phyloP scores from a whole-genome alignment of 1,140 invertebrate genomes.

The Eriosoma lanigerum region DNA sequence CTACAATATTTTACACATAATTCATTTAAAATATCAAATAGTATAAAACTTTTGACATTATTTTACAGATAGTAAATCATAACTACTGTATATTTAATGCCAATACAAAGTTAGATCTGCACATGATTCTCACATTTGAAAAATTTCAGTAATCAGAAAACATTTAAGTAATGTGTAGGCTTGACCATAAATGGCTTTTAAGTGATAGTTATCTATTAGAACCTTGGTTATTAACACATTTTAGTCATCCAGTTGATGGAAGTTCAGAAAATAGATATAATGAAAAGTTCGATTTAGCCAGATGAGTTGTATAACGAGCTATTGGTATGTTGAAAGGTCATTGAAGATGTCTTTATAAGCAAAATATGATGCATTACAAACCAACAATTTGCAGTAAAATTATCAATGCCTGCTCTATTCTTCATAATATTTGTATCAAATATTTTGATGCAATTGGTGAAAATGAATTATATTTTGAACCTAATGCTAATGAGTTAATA shows the following conservation, averaged over 20 bases:
- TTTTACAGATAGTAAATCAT: conserved; percentile 20
- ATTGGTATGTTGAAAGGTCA: conserved; percentile 27
- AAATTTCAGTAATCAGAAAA: conserved; percentile 23
- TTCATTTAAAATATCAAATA: neutral
- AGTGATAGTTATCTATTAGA: conserved; percentile 31
- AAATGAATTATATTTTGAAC: neutral
- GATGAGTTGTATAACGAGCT: conserved; percentile 2
- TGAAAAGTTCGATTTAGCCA: neutral
- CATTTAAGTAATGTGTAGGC: conserved; percentile 18
- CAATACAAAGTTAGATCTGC: conserved; percentile 1
- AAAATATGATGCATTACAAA: conserved; percentile 5
- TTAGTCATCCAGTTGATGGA: conserved; percentile 21
- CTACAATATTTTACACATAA: too few relatives aligned
- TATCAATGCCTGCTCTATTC: neutral
- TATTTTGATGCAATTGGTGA: neutral
- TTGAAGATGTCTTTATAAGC: conserved; percentile 24
- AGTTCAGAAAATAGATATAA: neutral
- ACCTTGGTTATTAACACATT: conserved; percentile 11
- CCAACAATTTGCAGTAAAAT: conserved; percentile 7
- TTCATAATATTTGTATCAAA: conserved; percentile 4
- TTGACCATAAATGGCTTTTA: conserved; percentile 18
- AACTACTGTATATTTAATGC: conserved; percentile 7
- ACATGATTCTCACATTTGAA: conserved; percentile 27
- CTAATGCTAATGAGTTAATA: neutral
- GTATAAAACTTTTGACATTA: neutral